phyloP scores from a whole-genome alignment of 2,888 invertebrate species.

The Acronicta aceris region DNA sequence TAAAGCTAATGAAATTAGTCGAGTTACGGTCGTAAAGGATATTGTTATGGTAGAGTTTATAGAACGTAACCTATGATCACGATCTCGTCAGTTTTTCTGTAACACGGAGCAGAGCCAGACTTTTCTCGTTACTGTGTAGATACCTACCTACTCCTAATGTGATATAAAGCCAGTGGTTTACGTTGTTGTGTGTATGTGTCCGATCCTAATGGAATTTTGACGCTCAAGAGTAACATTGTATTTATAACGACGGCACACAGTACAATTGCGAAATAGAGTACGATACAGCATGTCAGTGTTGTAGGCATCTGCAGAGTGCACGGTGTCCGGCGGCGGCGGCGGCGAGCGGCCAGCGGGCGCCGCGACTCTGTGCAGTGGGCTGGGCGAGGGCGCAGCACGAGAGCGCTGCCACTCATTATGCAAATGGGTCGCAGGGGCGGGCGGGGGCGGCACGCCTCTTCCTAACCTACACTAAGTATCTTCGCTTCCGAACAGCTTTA shows the following conservation, averaged over 20 bases:
- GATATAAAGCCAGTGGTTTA: slow-evolving; percentile 13
- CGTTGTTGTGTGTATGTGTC: slow-evolving; percentile 11
- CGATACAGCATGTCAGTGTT: slow-evolving; percentile 4
- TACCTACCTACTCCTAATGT: slow-evolving; percentile 4
- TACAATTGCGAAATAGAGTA: slow-evolving; percentile 4
- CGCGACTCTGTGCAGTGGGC: slow-evolving; percentile 10
- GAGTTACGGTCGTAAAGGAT: slow-evolving; percentile 52
- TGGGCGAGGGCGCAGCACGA: slow-evolving; percentile 53
- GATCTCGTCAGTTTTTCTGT: not conserved
- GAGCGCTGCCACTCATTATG: slow-evolving; percentile 73
- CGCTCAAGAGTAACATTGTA: slow-evolving; percentile 18
- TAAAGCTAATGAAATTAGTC: slow-evolving; percentile 64
- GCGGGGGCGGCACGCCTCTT: slow-evolving; percentile 20
- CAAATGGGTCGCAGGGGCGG: slow-evolving; percentile 73
- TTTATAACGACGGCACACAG: slow-evolving; percentile 20
- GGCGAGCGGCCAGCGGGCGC: slow-evolving; percentile 36
- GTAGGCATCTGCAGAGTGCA: slow-evolving; percentile 23
- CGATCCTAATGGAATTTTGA: slow-evolving; percentile 24
- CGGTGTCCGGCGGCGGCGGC: slow-evolving; percentile 11
- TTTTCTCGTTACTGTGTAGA: not conserved
- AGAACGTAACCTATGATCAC: not conserved
- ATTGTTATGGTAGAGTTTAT: slow-evolving; percentile 27
- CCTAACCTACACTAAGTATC: slow-evolving; percentile 27
- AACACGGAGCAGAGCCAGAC: slow-evolving; percentile 1
- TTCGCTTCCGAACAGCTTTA: slow-evolving; percentile 27